Evolutionary conservation across 2,888 invertebrate species (phyloP), one percentile per base, ranked within the genome.

Genomic region (Eupeodes latifasciatus): DNA sequence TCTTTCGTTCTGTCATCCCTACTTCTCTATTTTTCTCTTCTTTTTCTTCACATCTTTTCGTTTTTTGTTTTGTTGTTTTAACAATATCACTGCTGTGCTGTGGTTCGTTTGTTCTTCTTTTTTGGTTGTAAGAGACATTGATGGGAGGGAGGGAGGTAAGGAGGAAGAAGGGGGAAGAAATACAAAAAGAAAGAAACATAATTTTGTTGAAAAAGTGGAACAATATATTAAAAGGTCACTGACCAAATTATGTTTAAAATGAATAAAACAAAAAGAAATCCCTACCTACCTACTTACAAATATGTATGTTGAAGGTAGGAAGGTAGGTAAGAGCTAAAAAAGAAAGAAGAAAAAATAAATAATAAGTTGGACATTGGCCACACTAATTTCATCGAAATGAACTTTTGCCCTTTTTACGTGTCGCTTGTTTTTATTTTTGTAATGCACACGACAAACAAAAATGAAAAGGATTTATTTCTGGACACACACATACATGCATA

Each of bases 191-290:
- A 88, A 84, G 83, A 78, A 83, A 81, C 81, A 85, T 85, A 81
- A 75, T 81, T 88, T 88, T 81, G 57, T 84, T 84, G 81, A 83
- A 89, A 89, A 90, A 89, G 89, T 89, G 89, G 90, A 90, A 90
- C 85, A 89, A 82, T 85, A 89, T 75, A 83, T 88, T 89, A 90
- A 92, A 92, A 92, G 93, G 93, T 93, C 93, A 93, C 91, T 93
- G 93, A 93, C 93, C 93, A 93, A 93, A 92, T 92, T 92, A 92
- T 92, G 92, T 81, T 85, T 77, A 88, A 40, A 74, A 47, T 66
- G n/a, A 61, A 61, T 12, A 44, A 14, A 49, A 61, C 76, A 69
- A 75, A 44, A 59, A 59, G 51, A 57, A 14, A 57, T 40, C 44
- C 27, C 16, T 36, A 34, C 34, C 12, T 14, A 36, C 19, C 19